phyloP scores from a whole-genome alignment of 1,140 invertebrate species.

The Adelges cooleyi region DNA sequence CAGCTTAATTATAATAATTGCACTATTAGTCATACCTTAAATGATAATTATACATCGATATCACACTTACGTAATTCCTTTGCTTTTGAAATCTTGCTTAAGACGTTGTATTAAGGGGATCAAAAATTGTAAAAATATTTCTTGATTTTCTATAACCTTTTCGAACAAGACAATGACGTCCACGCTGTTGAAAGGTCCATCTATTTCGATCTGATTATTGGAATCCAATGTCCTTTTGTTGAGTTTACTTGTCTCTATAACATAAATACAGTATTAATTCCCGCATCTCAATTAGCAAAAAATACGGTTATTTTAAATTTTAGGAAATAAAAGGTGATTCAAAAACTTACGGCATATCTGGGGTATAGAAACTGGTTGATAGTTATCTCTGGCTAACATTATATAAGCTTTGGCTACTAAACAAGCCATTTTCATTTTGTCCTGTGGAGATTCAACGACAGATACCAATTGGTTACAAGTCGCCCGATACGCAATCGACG shows the following conservation, averaged over 20 bases:
- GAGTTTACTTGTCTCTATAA: too few relatives aligned
- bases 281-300: too few relatives aligned
- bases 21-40: too few relatives aligned
- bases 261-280: too few relatives aligned
- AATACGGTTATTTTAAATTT: too few relatives aligned
- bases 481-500: not conserved
- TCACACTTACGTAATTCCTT: not conserved
- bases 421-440: not conserved
- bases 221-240: too few relatives aligned
- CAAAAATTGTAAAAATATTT: not conserved
- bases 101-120: not conserved
- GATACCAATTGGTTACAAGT: constrained; percentile 14
- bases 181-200: too few relatives aligned
- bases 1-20: too few relatives aligned
- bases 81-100: not conserved
- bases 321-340: too few relatives aligned
- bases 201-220: not conserved
- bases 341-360: not conserved
- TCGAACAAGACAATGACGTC: constrained; percentile 6
- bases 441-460: not conserved
- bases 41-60: too few relatives aligned
- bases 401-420: not conserved
- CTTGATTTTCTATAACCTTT: not conserved
- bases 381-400: not conserved
- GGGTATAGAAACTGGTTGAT: not conserved